Base-by-base conservation (phyloP, 2,113 vertebrate species). In the Ceuthmochares aereus region DNA sequence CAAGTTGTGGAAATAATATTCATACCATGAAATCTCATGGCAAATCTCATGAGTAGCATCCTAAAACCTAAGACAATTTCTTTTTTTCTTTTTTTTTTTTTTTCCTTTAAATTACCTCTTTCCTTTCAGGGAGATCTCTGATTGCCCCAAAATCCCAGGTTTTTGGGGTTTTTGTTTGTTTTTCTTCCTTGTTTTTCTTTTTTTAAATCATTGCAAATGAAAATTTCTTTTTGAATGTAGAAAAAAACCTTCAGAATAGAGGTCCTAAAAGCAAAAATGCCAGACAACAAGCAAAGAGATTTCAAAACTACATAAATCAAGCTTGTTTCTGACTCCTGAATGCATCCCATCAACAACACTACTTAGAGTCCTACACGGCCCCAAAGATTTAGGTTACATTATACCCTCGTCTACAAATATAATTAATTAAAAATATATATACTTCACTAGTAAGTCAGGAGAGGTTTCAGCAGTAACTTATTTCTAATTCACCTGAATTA, bases 401-500 rank as follows among this genome's bases (percentile, higher is more conserved):
- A 34, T 32, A 62, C 51, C 42, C 47, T 34, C 55, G 10, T 29
- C 76, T 32, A n/a, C 6, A 87, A 86, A 76, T 45, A 47, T 6
- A 84, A 73, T 69, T 64, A 36, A 73, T 45, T 54, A 1, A 3
- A 18, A 54, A 23, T 45, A 42, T 1, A 69, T 25, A 49, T 20
- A 40, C 11, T 83, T 80, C 14, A 7, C 15, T 21, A 30, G 10
- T 36, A 72, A 89, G 7, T 42, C 21, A 94, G 42, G 59, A 81
- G 62, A 82, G 10, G 90, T 74, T 85, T 45, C 32, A 78, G 32
- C 6, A 36, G 66, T 55, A n/a, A 18, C 7, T 89, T 69, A 59
- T 55, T 93, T 76, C 32, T 77, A 90, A 89, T 60, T 17, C 56
- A 75, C 32, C 72, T 74, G 10, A 83, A 93, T 86, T 80, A 60